Base-by-base conservation (phyloP, 2,797 vertebrate species). In the Synanceia verrucosa region DNA sequence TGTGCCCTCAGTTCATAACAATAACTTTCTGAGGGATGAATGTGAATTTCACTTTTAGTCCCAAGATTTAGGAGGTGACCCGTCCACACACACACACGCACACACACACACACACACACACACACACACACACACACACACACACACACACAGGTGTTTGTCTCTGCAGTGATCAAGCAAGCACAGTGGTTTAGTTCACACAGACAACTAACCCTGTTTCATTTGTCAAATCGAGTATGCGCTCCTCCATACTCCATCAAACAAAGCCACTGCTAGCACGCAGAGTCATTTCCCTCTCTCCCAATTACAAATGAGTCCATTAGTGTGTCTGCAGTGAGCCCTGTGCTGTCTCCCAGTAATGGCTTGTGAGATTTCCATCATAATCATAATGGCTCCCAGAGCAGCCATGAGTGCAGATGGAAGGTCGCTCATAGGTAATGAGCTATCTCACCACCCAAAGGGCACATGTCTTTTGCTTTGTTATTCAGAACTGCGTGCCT, bases 231-330 rank as follows among this genome's bases (percentile, higher is more conserved):
- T 95, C 95, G 93, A 94, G 95, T 93, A 94, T 94, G 95, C 91
- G 94, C 94, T 93, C 94, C 95, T 95, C 94, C 92, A 94, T 95
- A 94, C 95, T 95, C 95, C 95, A 95, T 96, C 95, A 95, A 95
- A 92, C 94, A 95, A 88, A 95, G 95, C 95, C 94, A 91, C 94
- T 91, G 95, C 94, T 93, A 95, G 94, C 95, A 94, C 95, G 96
- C 95, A 95, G 94, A 96, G 93, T 94, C 93, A 94, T 94, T 94
- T 97, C 97, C 97, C 96, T 96, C 96, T 97, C 96, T 97, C 95
- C 97, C 97, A 98, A 97, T 99, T 99, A 99, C 97, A 99, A 99
- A 99, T 98, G 96, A 98, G 97, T 97, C 98, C 96, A 99, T 99
- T 99, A 99, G 97, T 95, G 96, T 96, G 96, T 97, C 97, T 99